Conservation (phyloP, 1,140 invertebrate species). For the Brachionus plicatilis region DNA sequence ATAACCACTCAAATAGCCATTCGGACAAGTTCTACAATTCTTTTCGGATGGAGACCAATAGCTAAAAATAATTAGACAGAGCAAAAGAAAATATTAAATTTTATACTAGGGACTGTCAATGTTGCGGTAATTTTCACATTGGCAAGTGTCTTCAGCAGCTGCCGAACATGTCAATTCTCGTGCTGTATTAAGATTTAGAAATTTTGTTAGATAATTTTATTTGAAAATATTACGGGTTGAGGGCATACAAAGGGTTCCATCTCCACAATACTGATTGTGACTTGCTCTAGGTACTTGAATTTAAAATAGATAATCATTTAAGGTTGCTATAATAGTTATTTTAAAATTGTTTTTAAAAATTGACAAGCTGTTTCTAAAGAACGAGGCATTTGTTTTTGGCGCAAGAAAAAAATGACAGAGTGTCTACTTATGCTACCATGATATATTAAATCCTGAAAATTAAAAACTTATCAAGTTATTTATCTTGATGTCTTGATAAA, state of each 20-base stretch:
- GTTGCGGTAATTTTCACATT: slow-evolving; percentile 25
- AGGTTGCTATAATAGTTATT: neutral
- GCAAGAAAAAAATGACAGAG: too few relatives aligned
- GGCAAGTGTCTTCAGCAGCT: slow-evolving; percentile 1
- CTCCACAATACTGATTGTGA: slow-evolving; percentile 37
- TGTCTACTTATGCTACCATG: too few relatives aligned
- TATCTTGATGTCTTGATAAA: too few relatives aligned
- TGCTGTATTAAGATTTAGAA: neutral
- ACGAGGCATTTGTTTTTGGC: too few relatives aligned
- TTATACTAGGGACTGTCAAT: neutral
- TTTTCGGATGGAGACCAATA: neutral
- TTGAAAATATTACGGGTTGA: neutral
- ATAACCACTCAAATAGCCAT: slow-evolving; percentile 14
- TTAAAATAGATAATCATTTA: neutral
- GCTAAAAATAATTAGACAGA: neutral
- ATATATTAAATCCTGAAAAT: too few relatives aligned
- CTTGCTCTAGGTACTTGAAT: slow-evolving; percentile 28
- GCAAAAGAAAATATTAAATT: neutral
- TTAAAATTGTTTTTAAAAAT: too few relatives aligned
- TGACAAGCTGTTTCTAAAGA: too few relatives aligned
- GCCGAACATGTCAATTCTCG: neutral
- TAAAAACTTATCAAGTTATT: too few relatives aligned
- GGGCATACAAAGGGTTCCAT: neutral
- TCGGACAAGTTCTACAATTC: slow-evolving; percentile 7
- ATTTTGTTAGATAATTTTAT: neutral